Base-by-base conservation (phyloP, 2,113 vertebrate genomes). In the Piprites chloris region DNA sequence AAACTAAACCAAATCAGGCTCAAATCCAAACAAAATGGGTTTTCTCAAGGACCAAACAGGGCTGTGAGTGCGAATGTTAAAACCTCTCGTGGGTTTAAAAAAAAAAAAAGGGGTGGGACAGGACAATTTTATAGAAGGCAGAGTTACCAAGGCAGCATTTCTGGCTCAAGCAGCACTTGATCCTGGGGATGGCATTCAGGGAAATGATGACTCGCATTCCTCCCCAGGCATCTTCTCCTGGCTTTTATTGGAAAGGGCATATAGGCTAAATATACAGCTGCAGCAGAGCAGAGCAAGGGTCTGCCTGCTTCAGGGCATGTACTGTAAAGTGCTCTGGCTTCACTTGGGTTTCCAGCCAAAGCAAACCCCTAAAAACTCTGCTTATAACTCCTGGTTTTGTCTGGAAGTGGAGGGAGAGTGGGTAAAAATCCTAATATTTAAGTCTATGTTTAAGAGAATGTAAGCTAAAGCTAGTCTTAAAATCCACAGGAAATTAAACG, bases 211-310 rank as follows among this genome's bases (percentile, higher is more conserved):
- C 58, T 80, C 6, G 7, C 82, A 88, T 94, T 95, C 92, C 85
- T 73, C 87, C 19, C 81, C 39, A 84, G 90, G 69, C 81, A 85
- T 89, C 77, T 85, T 85, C 80, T 87, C 74, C 92, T 3, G 5
- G 63, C 92, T 94, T 58, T 76, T 82, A 93, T 1, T 91, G 90
- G 58, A 90, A 95, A 95, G 88, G 96, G 71, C 90, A 83, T 32
- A 53, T 3, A 79, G 82, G 90, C 96, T 97, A 97, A 95, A 97
- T 93, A 93, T 91, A 91, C 71, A 87, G 74, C 92, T 44, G 67
- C 33, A 90, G 62, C 37, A 41, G 90, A 93, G 87, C 74, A 89
- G 85, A 75, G 85, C 74, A 63, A 85, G 88, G 78, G 82, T 19
- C 69, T 39, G 52, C 5, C 22, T 46, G 46, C 87, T 74, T 44